These are phyloP conservation scores for Sterna hirundo DNA, from an alignment of 2,113 vertebrate genomes.

Conservation along the genomic window DNA sequence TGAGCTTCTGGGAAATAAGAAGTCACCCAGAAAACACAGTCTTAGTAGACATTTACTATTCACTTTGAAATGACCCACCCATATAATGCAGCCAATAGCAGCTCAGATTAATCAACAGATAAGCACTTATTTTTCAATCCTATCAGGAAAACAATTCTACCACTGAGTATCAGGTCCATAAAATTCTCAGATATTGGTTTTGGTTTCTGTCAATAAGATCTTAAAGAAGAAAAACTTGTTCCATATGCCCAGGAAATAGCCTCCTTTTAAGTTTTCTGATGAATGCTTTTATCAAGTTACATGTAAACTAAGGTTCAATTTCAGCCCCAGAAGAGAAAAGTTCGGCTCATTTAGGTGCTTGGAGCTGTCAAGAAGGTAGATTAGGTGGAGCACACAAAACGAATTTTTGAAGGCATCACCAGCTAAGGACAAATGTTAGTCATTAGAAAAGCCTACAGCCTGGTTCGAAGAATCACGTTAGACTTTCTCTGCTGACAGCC, in stretches of 20 bases:
- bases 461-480: neutral
- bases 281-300: slow-evolving; percentile 1
- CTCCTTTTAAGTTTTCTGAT: neutral
- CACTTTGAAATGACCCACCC: neutral
- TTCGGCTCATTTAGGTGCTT: slow-evolving; percentile 23
- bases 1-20: neutral
- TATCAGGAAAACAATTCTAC: neutral
- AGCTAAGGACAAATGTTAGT: slow-evolving; percentile 5
- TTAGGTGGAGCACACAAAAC: slow-evolving; percentile 13
- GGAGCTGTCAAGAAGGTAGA: slow-evolving; percentile 24
- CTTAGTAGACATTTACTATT: neutral
- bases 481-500: neutral
- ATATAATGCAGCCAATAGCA: neutral
- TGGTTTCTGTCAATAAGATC: neutral
- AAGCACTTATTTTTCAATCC: neutral
- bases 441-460: neutral
- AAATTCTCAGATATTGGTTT: neutral
- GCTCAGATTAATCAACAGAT: neutral
- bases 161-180: neutral
- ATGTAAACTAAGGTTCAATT: slow-evolving; percentile 3
- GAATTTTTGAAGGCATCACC: slow-evolving; percentile 26
- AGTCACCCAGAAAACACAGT: neutral
- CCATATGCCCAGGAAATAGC: neutral
- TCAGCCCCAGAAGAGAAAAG: neutral
- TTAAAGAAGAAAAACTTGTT: neutral